These are phyloP conservation scores for Dipodomys stephensi DNA, from an alignment of 2,113 vertebrate genomes.

Conservation along the genomic window DNA sequence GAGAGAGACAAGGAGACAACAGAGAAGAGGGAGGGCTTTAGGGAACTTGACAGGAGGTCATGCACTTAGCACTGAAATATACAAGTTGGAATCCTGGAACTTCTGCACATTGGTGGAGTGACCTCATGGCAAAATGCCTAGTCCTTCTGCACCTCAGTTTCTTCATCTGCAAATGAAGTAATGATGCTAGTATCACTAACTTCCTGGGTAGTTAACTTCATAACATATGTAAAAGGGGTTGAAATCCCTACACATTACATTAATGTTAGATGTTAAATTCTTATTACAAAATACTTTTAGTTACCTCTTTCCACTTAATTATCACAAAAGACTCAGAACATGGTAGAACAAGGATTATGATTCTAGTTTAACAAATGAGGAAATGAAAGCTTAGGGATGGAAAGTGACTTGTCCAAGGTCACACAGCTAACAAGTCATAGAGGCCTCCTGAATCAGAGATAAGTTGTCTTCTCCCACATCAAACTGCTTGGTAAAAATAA, in stretches of 20 bases:
- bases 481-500: constrained; percentile 51
- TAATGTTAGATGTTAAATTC: constrained; percentile 14
- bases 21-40: neutral
- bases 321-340: constrained; percentile 22
- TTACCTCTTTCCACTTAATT: constrained; percentile 32
- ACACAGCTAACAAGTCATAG: constrained; percentile 55
- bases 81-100: neutral
- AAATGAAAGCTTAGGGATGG: constrained; percentile 49
- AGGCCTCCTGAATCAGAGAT: constrained; percentile 31
- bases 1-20: constrained; percentile 34
- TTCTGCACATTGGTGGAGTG: neutral
- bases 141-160: constrained; percentile 15
- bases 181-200: neutral
- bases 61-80: neutral
- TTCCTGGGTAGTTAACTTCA: constrained; percentile 22
- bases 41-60: constrained; percentile 1
- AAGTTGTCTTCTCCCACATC: neutral
- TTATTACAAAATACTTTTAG: constrained; percentile 34
- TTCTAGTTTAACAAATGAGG: constrained; percentile 21
- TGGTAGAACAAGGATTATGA: constrained; percentile 28
- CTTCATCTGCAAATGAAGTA: constrained; percentile 37
- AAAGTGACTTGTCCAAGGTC: constrained; percentile 62
- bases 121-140: neutral
- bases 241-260: constrained; percentile 31
- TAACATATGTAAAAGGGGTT: neutral